Percentiles rank a stretch among this genome's conserved stretches.
Evolutionary conservation across 2,888 invertebrate species (phyloP).

Genomic region (Hipparchia sbordonii): DNA sequence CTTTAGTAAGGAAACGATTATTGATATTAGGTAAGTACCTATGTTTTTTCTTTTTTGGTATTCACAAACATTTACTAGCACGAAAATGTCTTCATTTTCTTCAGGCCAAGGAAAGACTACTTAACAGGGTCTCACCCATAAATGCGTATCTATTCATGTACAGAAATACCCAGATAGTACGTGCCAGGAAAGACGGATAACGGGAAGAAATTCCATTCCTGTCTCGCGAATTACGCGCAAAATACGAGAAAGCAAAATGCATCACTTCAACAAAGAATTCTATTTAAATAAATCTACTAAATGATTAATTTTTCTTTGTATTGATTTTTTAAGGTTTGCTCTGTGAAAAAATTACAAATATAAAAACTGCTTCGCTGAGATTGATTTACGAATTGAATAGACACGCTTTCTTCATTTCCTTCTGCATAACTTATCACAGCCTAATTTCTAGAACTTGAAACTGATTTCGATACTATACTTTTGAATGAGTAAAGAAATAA

Average conservation of each 20-base stretch:
- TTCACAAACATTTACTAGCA: not conserved
- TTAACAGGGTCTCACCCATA: not conserved
- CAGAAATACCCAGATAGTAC: constrained; percentile 14
- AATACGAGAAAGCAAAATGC: constrained; percentile 9
- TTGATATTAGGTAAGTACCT: no score
- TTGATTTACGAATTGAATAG: no score
- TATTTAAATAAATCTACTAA: not conserved
- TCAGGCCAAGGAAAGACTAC: not conserved
- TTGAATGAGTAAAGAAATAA: no score
- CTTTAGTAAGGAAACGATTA: no score
- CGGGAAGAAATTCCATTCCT: constrained; percentile 17
- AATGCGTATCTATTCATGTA: constrained; percentile 9
- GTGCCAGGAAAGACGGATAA: constrained; percentile 20
- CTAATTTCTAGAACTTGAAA: no score
- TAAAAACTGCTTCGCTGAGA: no score
- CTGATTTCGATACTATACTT: no score
- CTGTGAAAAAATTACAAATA: not conserved
- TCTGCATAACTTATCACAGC: no score
- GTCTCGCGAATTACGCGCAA: not conserved
- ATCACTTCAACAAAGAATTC: not conserved
- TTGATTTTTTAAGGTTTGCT: not conserved
- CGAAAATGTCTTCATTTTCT: not conserved
- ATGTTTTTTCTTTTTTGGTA: no score
- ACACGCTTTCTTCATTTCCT: no score
- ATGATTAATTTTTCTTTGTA: no score